Evolutionary conservation across 2,888 invertebrate species (phyloP).

Genomic region (Parnassius smintheus): DNA sequence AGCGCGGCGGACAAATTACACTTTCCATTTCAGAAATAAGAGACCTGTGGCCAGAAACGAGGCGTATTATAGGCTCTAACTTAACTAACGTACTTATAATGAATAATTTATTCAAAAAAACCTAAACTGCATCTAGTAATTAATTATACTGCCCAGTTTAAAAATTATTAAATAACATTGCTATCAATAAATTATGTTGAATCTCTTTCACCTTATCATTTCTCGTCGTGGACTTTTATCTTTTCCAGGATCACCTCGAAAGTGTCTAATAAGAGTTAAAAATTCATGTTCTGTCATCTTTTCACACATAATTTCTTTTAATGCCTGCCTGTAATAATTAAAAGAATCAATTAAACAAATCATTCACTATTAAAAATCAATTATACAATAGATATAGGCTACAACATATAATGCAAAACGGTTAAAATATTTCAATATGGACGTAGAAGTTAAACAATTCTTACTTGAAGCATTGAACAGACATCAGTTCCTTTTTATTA

Average conservation of each 20-base stretch:
- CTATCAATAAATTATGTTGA: too few species aligned
- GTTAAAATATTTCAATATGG: too few species aligned
- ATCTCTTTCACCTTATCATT: conserved; percentile 57
- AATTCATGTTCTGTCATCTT: conserved; percentile 91
- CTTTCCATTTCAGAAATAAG: too few species aligned
- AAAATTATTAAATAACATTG: too few species aligned
- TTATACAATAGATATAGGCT: background rate
- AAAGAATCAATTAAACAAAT: conserved; percentile 28
- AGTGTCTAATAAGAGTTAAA: conserved; percentile 87
- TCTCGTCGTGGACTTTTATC: conserved; percentile 65
- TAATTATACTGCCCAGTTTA: too few species aligned
- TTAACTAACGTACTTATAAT: too few species aligned
- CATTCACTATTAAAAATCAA: conserved; percentile 10
- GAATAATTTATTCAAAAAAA: too few species aligned
- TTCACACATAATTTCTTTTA: conserved; percentile 84
- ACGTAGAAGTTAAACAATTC: conserved; percentile 21
- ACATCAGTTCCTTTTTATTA: conserved; percentile 66
- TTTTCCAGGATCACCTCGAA: conserved; percentile 82
- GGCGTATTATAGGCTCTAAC: too few species aligned
- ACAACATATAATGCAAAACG: too few species aligned
- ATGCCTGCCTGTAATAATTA: conserved; percentile 76
- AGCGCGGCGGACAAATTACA: too few species aligned
- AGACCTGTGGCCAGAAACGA: too few species aligned
- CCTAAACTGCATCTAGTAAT: too few species aligned
- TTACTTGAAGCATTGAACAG: conserved; percentile 71